These are phyloP conservation scores for Leptodirus hochenwartii DNA, from an alignment of 2,888 invertebrate genomes.

Conservation along the genomic window DNA sequence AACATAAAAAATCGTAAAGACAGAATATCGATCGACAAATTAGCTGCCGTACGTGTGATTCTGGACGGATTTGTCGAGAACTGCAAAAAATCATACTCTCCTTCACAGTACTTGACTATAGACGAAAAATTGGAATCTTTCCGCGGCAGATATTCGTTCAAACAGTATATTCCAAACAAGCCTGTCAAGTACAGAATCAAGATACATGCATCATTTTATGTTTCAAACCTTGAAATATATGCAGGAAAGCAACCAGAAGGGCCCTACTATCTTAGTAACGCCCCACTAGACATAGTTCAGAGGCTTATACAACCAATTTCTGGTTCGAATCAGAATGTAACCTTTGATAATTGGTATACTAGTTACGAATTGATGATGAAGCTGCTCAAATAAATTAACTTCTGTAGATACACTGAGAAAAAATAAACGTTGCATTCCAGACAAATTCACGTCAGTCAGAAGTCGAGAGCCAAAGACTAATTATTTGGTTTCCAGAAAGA, in stretches of 20 bases:
- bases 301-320: slow-evolving; percentile 12
- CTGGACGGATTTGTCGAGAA: slow-evolving; percentile 16
- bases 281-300: slow-evolving; percentile 11
- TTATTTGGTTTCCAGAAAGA: no score
- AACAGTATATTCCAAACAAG: slow-evolving; percentile 18
- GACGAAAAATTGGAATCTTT: slow-evolving; percentile 16
- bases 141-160: slow-evolving; percentile 12
- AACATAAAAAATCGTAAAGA: slow-evolving; percentile 9
- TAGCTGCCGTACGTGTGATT: slow-evolving; percentile 13
- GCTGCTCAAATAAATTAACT: slow-evolving; percentile 8
- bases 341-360: slow-evolving; percentile 10
- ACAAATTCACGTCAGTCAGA: no score
- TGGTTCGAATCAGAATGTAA: slow-evolving; percentile 16
- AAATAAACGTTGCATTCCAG: slow-evolving; percentile 10
- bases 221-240: slow-evolving; percentile 15
- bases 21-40: slow-evolving; percentile 10
- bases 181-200: slow-evolving; percentile 17
- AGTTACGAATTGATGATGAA: slow-evolving; percentile 9
- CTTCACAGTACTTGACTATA: slow-evolving; percentile 15
- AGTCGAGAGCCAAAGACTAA: no score
- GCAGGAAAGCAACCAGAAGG: slow-evolving; percentile 15
- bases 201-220: slow-evolving; percentile 15
- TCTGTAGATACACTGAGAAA: slow-evolving; percentile 11
- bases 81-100: slow-evolving; percentile 13
- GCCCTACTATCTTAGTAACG: slow-evolving; percentile 11